Evolutionary conservation across 1,140 invertebrate species (phyloP).

Genomic region (Aricia agestis): DNA sequence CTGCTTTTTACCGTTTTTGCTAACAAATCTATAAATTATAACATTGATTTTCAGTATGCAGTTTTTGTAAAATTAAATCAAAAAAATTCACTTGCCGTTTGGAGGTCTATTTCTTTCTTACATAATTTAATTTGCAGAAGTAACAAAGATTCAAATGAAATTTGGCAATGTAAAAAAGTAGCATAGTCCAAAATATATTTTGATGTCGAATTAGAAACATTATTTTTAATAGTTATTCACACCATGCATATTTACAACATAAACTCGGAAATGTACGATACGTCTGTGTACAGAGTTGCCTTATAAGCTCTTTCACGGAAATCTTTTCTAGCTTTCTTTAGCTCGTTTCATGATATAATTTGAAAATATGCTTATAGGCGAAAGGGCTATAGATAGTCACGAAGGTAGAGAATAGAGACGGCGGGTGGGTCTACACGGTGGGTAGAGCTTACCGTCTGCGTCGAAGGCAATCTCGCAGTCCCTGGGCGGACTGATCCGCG

Average conservation of each 20-base stretch:
- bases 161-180: too few species aligned
- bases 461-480: conserved; percentile 82
- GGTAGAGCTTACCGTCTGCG: conserved; percentile 79
- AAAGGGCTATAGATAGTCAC: conserved; percentile 35
- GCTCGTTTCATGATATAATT: background rate
- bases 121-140: too few species aligned
- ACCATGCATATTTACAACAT: conserved; percentile 38
- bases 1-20: too few species aligned
- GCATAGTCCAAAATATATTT: too few species aligned
- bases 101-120: too few species aligned
- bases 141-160: too few species aligned
- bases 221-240: background rate
- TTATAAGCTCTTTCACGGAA: conserved; percentile 32
- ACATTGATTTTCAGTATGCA: too few species aligned
- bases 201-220: too few species aligned
- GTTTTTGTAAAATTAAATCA: too few species aligned
- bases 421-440: conserved; percentile 29
- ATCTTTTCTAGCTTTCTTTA: background rate
- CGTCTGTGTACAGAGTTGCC: conserved; percentile 54
- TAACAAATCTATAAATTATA: too few species aligned
- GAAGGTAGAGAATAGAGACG: conserved; percentile 23
- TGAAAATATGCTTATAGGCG: background rate
- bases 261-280: conserved; percentile 42
- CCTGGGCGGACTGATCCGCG: conserved; percentile 79
- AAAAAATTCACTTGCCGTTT: too few species aligned